These are phyloP conservation scores for Silurus aristotelis DNA, from an alignment of 2,797 vertebrate species.

Conservation along the genomic window DNA sequence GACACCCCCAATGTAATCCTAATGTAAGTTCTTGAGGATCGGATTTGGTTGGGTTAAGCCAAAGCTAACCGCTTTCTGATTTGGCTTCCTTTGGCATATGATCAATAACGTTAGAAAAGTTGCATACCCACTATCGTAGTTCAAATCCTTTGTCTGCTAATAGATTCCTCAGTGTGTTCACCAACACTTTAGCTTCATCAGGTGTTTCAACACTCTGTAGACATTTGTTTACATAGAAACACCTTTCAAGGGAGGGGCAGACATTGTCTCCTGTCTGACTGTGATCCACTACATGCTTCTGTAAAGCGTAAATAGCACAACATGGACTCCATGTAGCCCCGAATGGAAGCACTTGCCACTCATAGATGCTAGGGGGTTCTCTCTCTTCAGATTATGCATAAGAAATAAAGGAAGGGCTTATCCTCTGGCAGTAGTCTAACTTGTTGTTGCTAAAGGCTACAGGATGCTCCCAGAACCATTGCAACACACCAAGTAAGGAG, in stretches of 20 bases:
- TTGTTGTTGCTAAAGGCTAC: neutral
- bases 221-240: neutral
- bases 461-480: neutral
- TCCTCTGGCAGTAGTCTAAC: neutral
- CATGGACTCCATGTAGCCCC: neutral
- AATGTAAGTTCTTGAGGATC: neutral
- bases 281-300: neutral
- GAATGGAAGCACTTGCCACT: neutral
- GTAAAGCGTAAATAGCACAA: neutral
- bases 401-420: neutral
- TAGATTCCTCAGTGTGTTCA: no score
- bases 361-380: no score
- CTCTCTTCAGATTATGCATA: no score
- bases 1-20: no score
- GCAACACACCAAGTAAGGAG: neutral
- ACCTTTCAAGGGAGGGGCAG: neutral
- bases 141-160: neutral
- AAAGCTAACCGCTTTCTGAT: no score
- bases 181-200: neutral
- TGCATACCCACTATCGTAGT: neutral
- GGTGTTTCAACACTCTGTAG: neutral
- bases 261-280: neutral
- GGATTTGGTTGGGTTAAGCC: no score
- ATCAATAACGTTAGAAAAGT: neutral
- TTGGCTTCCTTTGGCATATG: no score